Evolutionary conservation across 2,797 vertebrate species (phyloP).

Genomic region (Taenioides sp.): DNA sequence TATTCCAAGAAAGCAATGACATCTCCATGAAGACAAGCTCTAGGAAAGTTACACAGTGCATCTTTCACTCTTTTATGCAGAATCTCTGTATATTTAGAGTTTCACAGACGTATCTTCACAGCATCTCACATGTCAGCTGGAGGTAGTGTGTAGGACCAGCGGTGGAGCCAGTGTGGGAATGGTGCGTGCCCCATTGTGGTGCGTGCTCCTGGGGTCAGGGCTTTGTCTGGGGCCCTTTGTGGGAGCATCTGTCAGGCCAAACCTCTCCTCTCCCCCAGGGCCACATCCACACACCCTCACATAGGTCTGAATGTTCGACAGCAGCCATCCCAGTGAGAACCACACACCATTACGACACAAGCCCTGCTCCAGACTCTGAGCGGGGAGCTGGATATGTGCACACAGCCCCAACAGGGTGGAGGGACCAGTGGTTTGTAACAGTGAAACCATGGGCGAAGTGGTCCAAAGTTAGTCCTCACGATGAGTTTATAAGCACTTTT

Average conservation of each 20-base stretch:
- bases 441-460: no score
- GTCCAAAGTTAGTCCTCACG: no score
- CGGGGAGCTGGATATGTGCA: no score
- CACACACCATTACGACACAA: not conserved
- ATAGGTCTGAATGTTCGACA: constrained; percentile 21
- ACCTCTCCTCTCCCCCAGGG: constrained; percentile 65
- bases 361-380: no score
- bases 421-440: no score
- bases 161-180: constrained; percentile 6
- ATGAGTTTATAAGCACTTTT: no score
- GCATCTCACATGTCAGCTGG: not conserved
- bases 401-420: no score
- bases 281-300: constrained; percentile 41
- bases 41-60: no score
- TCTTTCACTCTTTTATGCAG: no score
- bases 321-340: not conserved
- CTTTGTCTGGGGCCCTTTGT: constrained; percentile 63
- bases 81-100: not conserved
- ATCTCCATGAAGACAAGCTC: no score
- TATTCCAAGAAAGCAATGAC: no score
- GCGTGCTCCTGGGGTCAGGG: constrained; percentile 41
- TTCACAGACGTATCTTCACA: not conserved
- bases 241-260: constrained; percentile 71
- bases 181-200: not conserved
- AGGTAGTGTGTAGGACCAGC: not conserved